Evolutionary conservation across 2,797 vertebrate species (phyloP).

Genomic region (Erithacus rubecula): DNA sequence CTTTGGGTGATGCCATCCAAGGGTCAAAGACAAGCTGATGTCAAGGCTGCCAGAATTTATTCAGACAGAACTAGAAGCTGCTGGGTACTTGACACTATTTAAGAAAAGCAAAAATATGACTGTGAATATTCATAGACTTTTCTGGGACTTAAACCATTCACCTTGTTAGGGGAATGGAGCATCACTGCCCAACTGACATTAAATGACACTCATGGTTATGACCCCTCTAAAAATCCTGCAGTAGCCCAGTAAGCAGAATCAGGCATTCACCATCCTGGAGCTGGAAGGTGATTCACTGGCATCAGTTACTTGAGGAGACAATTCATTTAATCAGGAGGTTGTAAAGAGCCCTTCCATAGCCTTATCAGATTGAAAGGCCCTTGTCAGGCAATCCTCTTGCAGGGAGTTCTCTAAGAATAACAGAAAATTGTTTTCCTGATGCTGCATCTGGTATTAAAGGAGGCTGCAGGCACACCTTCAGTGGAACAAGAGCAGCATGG

Average conservation of each 20-base stretch:
- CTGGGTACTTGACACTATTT: neutral
- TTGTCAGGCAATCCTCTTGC: neutral
- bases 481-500: neutral
- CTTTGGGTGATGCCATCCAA: neutral
- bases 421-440: neutral
- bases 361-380: neutral
- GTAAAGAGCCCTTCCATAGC: neutral
- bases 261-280: accelerated
- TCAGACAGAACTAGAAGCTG: neutral
- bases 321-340: neutral
- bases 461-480: neutral
- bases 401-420: neutral
- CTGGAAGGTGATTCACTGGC: neutral
- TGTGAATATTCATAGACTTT: neutral
- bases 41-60: neutral
- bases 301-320: neutral
- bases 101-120: neutral
- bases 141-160: neutral
- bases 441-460: neutral
- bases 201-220: neutral
- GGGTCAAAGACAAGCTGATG: neutral
- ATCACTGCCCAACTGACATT: neutral
- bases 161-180: neutral
- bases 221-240: neutral
- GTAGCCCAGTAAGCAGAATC: neutral